Conservation (phyloP, 1,140 invertebrate genomes). For the Charaxes varanes region DNA sequence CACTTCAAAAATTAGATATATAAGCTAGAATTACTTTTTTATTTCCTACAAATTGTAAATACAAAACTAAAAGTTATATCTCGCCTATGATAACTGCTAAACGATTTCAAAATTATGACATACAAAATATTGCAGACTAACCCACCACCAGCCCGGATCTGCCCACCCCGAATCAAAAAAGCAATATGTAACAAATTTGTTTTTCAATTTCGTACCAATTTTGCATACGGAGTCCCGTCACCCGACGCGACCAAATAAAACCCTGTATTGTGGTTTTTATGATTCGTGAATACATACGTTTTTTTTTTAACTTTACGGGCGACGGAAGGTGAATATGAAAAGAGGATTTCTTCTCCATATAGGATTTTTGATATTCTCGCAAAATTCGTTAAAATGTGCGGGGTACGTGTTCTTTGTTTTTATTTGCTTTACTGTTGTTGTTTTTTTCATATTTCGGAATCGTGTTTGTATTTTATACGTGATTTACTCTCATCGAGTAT, state of each 20-base stretch:
- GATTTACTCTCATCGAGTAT: too few species aligned
- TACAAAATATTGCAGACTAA: slow-evolving; percentile 24
- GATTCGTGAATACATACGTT: slow-evolving; percentile 45
- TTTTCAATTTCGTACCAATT: slow-evolving; percentile 73
- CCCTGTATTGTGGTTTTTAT: slow-evolving; percentile 61
- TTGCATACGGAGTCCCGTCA: slow-evolving; percentile 53
- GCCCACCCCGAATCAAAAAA: slow-evolving; percentile 53
- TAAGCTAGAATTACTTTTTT: too few species aligned
- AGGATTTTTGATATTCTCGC: slow-evolving; percentile 34
- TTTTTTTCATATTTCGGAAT: too few species aligned
- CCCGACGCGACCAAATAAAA: slow-evolving; percentile 41
- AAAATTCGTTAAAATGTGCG: slow-evolving; percentile 30
- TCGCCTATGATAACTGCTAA: too few species aligned
- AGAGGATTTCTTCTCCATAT: slow-evolving; percentile 37
- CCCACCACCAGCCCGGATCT: slow-evolving; percentile 19
- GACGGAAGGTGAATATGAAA: slow-evolving; percentile 46
- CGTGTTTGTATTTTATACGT: too few species aligned
- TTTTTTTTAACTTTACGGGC: slow-evolving; percentile 44
- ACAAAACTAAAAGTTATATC: too few species aligned
- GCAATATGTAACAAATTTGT: slow-evolving; percentile 73
- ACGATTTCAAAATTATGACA: background rate
- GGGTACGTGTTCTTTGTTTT: slow-evolving; percentile 14
- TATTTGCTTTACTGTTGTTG: too few species aligned
- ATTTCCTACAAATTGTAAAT: too few species aligned
- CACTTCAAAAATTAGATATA: too few species aligned